A percentile compares a stretch with the other conserved stretches of the same genome.
Evolutionary conservation across 2,113 vertebrate species (phyloP).

Genomic region (Anhinga rufa): DNA sequence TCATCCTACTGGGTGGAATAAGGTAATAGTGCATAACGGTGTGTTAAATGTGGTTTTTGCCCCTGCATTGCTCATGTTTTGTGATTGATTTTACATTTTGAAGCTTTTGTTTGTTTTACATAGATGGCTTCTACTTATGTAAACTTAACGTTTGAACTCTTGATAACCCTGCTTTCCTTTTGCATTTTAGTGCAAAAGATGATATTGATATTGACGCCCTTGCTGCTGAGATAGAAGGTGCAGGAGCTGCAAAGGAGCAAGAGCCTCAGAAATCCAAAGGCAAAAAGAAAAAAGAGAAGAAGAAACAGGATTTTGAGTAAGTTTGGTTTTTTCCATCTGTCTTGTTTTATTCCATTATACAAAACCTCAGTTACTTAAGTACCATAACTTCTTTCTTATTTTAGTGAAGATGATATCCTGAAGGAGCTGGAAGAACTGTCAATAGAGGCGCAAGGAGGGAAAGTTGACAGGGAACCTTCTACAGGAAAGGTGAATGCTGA

Average conservation of each 20-base stretch:
- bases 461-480: constrained; percentile 72
- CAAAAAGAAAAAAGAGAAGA: constrained; percentile 89
- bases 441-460: constrained; percentile 84
- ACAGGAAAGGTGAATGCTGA: constrained; percentile 71
- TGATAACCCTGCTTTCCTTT: constrained; percentile 3
- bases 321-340: background rate
- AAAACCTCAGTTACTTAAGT: background rate
- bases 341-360: background rate
- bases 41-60: background rate
- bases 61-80: background rate
- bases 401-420: constrained; percentile 94
- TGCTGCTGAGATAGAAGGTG: constrained; percentile 96
- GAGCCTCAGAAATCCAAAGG: constrained; percentile 84
- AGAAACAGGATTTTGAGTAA: constrained; percentile 93
- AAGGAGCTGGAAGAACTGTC: constrained; percentile 95
- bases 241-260: constrained; percentile 89
- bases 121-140: background rate
- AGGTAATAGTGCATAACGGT: background rate
- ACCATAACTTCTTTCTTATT: constrained; percentile 43
- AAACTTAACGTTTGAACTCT: background rate
- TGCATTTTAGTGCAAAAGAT: constrained; percentile 83
- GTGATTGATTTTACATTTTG: background rate
- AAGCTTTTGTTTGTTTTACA: background rate
- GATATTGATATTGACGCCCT: constrained; percentile 92
- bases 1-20: background rate